Conservation (phyloP, 2,113 vertebrate genomes). For the Neodon shergylaensis region DNA sequence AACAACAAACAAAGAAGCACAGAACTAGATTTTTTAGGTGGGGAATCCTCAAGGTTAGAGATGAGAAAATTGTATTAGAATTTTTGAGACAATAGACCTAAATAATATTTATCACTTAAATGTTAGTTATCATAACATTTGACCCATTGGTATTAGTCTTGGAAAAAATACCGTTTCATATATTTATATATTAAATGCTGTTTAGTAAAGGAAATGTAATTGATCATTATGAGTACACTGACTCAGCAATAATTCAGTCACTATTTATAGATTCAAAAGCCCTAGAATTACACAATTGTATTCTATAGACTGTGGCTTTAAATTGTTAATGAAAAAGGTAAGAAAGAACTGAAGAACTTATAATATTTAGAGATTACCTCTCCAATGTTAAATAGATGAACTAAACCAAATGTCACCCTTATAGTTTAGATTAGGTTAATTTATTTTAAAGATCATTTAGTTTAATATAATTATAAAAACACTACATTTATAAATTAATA, state of each 20-base stretch:
- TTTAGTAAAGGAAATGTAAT: conserved; percentile 10
- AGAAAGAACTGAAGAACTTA: neutral
- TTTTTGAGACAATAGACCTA: neutral
- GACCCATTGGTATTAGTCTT: neutral
- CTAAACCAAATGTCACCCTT: neutral
- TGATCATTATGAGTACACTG: neutral
- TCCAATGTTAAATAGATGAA: neutral
- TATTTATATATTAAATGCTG: neutral
- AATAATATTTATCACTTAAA: conserved; percentile 37
- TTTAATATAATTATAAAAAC: neutral
- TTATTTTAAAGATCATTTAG: neutral
- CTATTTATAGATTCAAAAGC: neutral
- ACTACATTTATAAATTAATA: neutral
- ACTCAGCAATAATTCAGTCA: neutral
- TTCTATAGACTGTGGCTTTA: neutral
- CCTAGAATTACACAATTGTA: neutral
- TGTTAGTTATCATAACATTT: conserved; percentile 15
- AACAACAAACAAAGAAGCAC: neutral
- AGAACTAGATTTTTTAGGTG: neutral
- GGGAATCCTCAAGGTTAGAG: neutral
- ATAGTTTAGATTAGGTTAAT: neutral
- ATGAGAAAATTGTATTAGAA: neutral
- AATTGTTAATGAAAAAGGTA: neutral
- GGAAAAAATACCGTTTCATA: neutral
- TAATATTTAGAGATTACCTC: neutral